Conservation (phyloP, 2,888 invertebrate genomes). For the Drosophila phalerata region DNA sequence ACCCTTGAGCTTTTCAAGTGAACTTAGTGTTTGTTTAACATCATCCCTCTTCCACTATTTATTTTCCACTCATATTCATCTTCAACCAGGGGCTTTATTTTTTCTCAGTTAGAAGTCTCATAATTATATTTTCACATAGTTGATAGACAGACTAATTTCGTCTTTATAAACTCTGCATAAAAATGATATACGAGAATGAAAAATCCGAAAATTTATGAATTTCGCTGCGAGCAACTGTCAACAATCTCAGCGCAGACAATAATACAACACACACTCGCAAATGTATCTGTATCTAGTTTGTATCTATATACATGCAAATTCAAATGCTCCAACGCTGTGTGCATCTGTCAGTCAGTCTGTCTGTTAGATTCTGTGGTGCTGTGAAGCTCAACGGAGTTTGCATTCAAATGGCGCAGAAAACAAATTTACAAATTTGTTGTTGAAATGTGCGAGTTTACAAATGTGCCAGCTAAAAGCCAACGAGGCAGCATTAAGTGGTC, state of each 20-base stretch:
- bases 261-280: background rate
- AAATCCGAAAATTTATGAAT: conserved; percentile 21
- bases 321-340: conserved; percentile 7
- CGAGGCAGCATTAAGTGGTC: conserved; percentile 2
- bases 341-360: conserved; percentile 10
- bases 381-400: conserved; percentile 17
- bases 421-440: conserved; percentile 35
- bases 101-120: background rate
- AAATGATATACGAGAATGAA: conserved; percentile 1
- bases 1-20: background rate
- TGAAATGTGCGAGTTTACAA: conserved; percentile 13
- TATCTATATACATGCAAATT: conserved; percentile 1
- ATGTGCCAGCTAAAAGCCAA: conserved; percentile 10
- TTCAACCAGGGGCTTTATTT: conserved; percentile 1
- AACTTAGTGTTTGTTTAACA: conserved; percentile 1
- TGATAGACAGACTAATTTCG: conserved; percentile 5
- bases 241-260: conserved; percentile 6
- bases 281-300: conserved; percentile 8
- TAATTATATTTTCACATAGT: conserved; percentile 3
- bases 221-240: conserved; percentile 27
- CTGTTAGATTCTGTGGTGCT: conserved; percentile 7
- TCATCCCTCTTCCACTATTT: background rate
- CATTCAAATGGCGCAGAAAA: conserved; percentile 29
- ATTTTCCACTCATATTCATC: background rate
- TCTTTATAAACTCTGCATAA: conserved; percentile 3